Evolutionary conservation across 1,140 invertebrate genomes (phyloP).

Genomic region (Saxidomus purpurata): DNA sequence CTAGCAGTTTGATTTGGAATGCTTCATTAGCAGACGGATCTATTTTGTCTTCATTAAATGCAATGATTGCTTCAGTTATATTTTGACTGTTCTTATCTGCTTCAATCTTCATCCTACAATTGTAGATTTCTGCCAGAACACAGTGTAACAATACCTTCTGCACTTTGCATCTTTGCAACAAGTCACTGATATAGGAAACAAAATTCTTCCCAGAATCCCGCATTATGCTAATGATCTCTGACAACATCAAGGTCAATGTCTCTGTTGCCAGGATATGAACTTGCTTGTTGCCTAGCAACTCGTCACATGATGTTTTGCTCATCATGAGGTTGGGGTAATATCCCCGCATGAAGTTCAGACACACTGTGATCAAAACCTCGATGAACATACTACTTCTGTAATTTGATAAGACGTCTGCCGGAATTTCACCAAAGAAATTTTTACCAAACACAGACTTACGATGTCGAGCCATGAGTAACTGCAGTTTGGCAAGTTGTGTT

Average conservation of each 20-base stretch:
- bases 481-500: slow-evolving; percentile 87
- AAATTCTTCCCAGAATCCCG: slow-evolving; percentile 93
- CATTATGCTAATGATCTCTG: slow-evolving; percentile 93
- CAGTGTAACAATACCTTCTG: slow-evolving; percentile 96
- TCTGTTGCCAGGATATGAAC: slow-evolving; percentile 92
- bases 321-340: slow-evolving; percentile 92
- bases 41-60: slow-evolving; percentile 91
- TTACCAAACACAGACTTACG: slow-evolving; percentile 93
- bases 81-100: slow-evolving; percentile 86
- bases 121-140: slow-evolving; percentile 92
- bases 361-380: slow-evolving; percentile 93
- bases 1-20: slow-evolving; percentile 92
- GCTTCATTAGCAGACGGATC: slow-evolving; percentile 91
- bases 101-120: slow-evolving; percentile 86
- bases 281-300: slow-evolving; percentile 92
- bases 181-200: slow-evolving; percentile 93
- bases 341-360: slow-evolving; percentile 93
- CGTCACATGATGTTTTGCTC: slow-evolving; percentile 90
- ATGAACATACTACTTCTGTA: slow-evolving; percentile 93
- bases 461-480: slow-evolving; percentile 92
- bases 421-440: slow-evolving; percentile 91
- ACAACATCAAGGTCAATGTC: slow-evolving; percentile 92
- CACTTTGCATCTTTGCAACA: slow-evolving; percentile 94
- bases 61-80: slow-evolving; percentile 94
- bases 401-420: slow-evolving; percentile 87